phyloP scores from a whole-genome alignment of 1,140 invertebrate genomes.

The Nasonia longicornis region DNA sequence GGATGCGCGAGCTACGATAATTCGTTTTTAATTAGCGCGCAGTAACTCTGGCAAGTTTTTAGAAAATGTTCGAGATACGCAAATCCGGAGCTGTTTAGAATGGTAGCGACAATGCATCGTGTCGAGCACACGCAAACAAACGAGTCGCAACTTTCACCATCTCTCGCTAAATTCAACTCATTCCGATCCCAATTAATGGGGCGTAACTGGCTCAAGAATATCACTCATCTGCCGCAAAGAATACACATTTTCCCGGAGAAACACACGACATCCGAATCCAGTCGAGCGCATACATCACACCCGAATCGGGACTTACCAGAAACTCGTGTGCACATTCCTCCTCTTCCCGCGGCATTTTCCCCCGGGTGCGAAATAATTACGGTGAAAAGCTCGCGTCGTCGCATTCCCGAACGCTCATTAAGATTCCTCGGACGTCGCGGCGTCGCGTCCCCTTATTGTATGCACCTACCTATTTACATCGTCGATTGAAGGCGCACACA shows the following conservation, averaged over 20 bases:
- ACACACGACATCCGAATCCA: too few species aligned
- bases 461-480: background rate
- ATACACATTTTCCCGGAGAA: background rate
- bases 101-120: too few species aligned
- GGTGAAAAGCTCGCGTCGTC: background rate
- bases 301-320: background rate
- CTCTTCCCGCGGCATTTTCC: background rate
- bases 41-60: too few species aligned
- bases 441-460: background rate
- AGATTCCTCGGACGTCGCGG: background rate
- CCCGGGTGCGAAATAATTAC: constrained; percentile 9
- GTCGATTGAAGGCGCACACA: background rate
- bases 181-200: background rate
- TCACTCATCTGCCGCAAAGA: too few species aligned
- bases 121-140: background rate
- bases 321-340: background rate
- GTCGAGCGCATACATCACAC: background rate
- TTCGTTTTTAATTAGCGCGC: too few species aligned
- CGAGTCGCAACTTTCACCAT: background rate
- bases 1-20: too few species aligned
- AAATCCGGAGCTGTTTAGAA: too few species aligned
- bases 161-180: background rate
- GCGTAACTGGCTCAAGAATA: too few species aligned
- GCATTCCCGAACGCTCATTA: background rate
- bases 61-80: too few species aligned